Percentiles rank a stretch among this genome's conserved stretches.
Conservation (phyloP, 1,140 invertebrate species). For the Coptotermes formosanus region DNA sequence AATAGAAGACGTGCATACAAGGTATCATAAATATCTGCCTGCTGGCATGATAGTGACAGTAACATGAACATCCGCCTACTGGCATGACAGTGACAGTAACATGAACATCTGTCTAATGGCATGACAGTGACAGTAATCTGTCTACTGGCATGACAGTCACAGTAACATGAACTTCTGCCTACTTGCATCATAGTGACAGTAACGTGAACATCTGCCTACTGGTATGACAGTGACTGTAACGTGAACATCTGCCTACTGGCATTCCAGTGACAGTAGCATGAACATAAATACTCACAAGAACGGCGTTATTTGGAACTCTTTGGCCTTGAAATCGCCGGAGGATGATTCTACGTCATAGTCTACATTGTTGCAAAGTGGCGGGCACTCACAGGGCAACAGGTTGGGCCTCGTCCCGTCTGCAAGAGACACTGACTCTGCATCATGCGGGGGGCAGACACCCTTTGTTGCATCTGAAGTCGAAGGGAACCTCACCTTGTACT, state of each 20-base stretch:
- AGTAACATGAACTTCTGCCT: too few relatives aligned
- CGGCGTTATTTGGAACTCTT: constrained; percentile 3
- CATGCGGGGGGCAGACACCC: too few relatives aligned
- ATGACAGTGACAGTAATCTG: too few relatives aligned
- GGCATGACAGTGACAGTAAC: too few relatives aligned
- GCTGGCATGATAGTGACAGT: too few relatives aligned
- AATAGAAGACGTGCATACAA: too few relatives aligned
- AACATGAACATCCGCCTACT: too few relatives aligned
- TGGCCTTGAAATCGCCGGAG: constrained; percentile 24
- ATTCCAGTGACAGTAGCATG: background rate
- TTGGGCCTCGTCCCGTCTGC: background rate
- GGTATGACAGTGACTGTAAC: background rate
- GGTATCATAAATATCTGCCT: too few relatives aligned
- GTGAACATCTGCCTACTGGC: too few relatives aligned
- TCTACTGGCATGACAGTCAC: too few relatives aligned
- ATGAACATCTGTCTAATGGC: too few relatives aligned
- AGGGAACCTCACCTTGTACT: background rate
- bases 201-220: background rate
- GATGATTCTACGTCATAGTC: constrained; percentile 26
- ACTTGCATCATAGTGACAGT: too few relatives aligned
- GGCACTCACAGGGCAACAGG: constrained; percentile 20
- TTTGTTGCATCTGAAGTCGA: background rate
- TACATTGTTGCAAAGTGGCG: constrained; percentile 29
- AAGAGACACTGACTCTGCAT: background rate
- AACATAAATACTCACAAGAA: constrained; percentile 24